A percentile compares a stretch with the other conserved stretches of the same genome.
Conservation (phyloP, 2,888 invertebrate species). For the Neoaliturus tenellus region DNA sequence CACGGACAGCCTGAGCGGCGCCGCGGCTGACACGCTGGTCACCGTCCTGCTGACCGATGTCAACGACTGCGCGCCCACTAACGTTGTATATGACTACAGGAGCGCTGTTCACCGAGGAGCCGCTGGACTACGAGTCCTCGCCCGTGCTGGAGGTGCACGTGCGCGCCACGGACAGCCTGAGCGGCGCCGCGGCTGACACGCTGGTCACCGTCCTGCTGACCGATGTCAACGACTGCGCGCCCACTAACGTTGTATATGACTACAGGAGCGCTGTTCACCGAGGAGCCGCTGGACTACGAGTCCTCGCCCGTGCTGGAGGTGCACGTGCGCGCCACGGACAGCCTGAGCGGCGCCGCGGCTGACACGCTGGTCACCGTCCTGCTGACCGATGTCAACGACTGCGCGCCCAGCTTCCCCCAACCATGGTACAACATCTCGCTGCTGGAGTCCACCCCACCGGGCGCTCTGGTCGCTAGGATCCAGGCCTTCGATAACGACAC, state of each 20-base stretch:
- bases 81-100: background rate
- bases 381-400: slow-evolving; percentile 69
- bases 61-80: slow-evolving; percentile 44
- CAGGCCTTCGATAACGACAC: slow-evolving; percentile 47
- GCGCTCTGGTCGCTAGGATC: slow-evolving; percentile 3
- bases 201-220: slow-evolving; percentile 70
- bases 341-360: slow-evolving; percentile 13
- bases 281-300: slow-evolving; percentile 52
- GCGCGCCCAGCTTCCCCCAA: slow-evolving; percentile 15
- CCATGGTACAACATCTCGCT: slow-evolving; percentile 32
- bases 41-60: slow-evolving; percentile 71
- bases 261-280: slow-evolving; percentile 19
- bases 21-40: slow-evolving; percentile 1
- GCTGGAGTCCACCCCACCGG: slow-evolving; percentile 66
- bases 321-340: slow-evolving; percentile 65
- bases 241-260: too few species aligned
- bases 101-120: slow-evolving; percentile 18
- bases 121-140: slow-evolving; percentile 49
- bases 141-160: slow-evolving; percentile 67
- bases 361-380: slow-evolving; percentile 67
- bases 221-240: slow-evolving; percentile 62
- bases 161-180: slow-evolving; percentile 53
- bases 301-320: slow-evolving; percentile 64
- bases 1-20: slow-evolving; percentile 51
- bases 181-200: slow-evolving; percentile 1